These are phyloP conservation scores for Drosophila demipolita DNA, from an alignment of 2,888 invertebrate species.

Conservation along the genomic window DNA sequence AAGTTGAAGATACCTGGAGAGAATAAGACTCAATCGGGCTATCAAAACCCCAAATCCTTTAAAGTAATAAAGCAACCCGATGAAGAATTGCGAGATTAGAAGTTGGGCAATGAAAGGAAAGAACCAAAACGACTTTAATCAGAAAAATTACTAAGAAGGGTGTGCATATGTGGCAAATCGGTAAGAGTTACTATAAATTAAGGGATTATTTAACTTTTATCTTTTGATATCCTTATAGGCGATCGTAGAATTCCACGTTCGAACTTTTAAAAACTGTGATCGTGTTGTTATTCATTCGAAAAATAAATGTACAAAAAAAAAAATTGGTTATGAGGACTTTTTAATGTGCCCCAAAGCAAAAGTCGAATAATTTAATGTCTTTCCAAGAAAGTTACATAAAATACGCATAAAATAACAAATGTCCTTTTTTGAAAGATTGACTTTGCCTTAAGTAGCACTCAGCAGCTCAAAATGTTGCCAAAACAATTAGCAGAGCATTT, in stretches of 20 bases:
- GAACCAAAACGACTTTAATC: background rate
- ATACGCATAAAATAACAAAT: background rate
- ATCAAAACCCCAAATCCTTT: background rate
- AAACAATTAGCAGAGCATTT: constrained; percentile 55
- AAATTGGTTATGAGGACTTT: background rate
- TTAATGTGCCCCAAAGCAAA: background rate
- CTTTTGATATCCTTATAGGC: background rate
- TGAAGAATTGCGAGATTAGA: background rate
- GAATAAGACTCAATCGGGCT: background rate
- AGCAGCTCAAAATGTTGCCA: constrained; percentile 23
- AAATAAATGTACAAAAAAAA: background rate
- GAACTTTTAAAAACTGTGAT: background rate
- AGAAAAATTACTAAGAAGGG: background rate
- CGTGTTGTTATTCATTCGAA: background rate
- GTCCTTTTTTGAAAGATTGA: constrained; percentile 13
- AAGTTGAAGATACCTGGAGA: background rate
- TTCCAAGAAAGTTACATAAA: constrained; percentile 6
- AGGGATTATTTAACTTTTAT: background rate
- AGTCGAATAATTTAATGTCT: background rate
- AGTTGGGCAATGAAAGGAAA: background rate
- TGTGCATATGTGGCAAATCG: constrained; percentile 26
- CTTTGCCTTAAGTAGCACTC: constrained; percentile 11
- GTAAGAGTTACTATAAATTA: constrained; percentile 8
- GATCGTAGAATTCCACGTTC: constrained; percentile 14
- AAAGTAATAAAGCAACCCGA: background rate